Base-by-base conservation (phyloP, 64 coral and sea anemone genomes). In the Montipora cactus region DNA sequence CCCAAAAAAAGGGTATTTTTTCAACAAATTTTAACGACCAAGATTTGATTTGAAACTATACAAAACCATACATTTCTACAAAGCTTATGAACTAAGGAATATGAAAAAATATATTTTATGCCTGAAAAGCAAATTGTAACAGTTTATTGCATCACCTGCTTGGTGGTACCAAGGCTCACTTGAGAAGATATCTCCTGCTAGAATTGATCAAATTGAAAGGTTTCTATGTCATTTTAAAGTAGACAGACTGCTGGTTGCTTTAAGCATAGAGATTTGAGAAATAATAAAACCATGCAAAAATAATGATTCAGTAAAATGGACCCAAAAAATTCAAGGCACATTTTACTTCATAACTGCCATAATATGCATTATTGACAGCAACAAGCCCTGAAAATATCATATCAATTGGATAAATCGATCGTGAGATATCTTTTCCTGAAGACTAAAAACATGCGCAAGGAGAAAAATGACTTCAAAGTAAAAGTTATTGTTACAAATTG, bases 381-480 rank as follows among this genome's bases (percentile, higher is more conserved):
- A 94, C n/a, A 44, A 92, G 4, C 74, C 47, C 92, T 89, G 85
- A 94, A 94, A 94, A 81, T 94, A 89, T 88, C 49, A 89, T 47
- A 79, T 89, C 59, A 87, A 76, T 94, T 72, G 92, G 73, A 69
- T 94, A 82, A 81, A 89, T 49, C 49, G 77, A 47, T 89, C 49
- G 75, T 8, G 28, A 94, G 92, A 94, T 81, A 93, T 89, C 77
- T 81, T 89, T 89, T 81, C 76, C 89, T 75, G 79, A 93, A 93
- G 91, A 84, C 49, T 13, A 53, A 80, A 79, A 79, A 70, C 2
- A 10, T 48, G 76, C 77, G 18, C 78, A 79, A 47, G 21, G 75
- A 53, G 46, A 7, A 93, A 87, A 93, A 78, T 78, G 81, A 22
- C 81, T 19, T 67, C 76, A 87, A 93, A 93, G 71, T 93, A 87